Conservation (phyloP, 2,113 vertebrate genomes). For the Ceratotherium simum region DNA sequence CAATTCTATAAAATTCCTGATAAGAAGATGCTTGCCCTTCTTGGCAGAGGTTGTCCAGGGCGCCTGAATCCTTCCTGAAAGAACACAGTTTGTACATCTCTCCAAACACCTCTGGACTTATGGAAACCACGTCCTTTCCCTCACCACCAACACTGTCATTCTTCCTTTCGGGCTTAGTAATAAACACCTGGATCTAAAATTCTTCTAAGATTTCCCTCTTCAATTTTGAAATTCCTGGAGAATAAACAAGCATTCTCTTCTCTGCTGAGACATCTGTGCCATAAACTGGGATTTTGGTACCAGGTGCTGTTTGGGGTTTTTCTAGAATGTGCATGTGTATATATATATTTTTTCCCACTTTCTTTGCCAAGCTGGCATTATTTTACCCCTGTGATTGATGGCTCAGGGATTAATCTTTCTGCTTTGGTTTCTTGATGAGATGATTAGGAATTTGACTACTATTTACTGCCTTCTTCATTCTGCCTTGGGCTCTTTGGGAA, state of each 20-base stretch:
- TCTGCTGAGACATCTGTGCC: conserved; percentile 19
- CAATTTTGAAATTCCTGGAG: conserved; percentile 22
- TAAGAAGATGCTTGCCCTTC: neutral
- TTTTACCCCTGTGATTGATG: conserved; percentile 48
- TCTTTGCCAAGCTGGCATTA: conserved; percentile 50
- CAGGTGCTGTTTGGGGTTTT: neutral
- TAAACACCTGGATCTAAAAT: neutral
- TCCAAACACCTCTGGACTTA: neutral
- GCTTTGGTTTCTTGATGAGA: conserved; percentile 70
- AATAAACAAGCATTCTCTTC: conserved; percentile 37
- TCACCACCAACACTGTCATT: neutral
- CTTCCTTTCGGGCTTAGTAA: neutral
- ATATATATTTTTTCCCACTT: neutral
- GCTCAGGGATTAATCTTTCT: conserved; percentile 52
- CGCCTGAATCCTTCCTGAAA: neutral
- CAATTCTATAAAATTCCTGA: neutral
- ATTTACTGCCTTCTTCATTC: conserved; percentile 39
- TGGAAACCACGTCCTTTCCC: neutral
- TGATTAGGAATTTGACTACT: conserved; percentile 73
- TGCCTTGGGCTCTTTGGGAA: conserved; percentile 59
- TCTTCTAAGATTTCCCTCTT: conserved; percentile 13
- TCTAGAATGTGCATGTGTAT: neutral
- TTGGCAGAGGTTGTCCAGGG: neutral
- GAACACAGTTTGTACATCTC: neutral
- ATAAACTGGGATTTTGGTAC: conserved; percentile 5